These are phyloP conservation scores for Neotoma lepida DNA, from an alignment of 2,113 vertebrate species.

Conservation along the genomic window DNA sequence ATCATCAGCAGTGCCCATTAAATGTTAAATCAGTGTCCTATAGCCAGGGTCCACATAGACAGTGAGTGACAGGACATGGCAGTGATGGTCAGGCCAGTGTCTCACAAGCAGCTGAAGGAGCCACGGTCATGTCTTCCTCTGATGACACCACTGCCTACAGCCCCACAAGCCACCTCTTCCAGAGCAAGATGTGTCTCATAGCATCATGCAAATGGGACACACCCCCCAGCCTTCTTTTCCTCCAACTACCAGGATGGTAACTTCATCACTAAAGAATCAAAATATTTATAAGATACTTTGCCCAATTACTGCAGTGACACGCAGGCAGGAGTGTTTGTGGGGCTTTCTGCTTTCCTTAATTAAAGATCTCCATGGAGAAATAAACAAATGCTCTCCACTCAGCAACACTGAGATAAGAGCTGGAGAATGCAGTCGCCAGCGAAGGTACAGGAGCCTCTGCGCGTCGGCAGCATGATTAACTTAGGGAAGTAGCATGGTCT, in stretches of 20 bases:
- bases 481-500: not conserved
- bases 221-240: not conserved
- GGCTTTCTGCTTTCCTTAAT: constrained; percentile 51
- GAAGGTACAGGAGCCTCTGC: not conserved
- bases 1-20: not conserved
- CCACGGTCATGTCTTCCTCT: not conserved
- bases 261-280: constrained; percentile 38
- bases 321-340: constrained; percentile 23
- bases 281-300: constrained; percentile 37
- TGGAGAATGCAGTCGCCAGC: not conserved
- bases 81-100: rapidly evolving
- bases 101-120: not conserved
- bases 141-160: not conserved
- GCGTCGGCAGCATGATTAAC: not conserved
- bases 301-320: constrained; percentile 44
- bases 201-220: not conserved
- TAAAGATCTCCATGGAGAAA: constrained; percentile 65
- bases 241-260: not conserved
- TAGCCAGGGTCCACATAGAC: not conserved
- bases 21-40: not conserved
- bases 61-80: too few species aligned
- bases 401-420: not conserved
- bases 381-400: constrained; percentile 43
- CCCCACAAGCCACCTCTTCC: not conserved
- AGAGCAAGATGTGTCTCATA: not conserved